These are phyloP conservation scores for Pinna nobilis DNA, from an alignment of 1,140 invertebrate species.

Conservation along the genomic window DNA sequence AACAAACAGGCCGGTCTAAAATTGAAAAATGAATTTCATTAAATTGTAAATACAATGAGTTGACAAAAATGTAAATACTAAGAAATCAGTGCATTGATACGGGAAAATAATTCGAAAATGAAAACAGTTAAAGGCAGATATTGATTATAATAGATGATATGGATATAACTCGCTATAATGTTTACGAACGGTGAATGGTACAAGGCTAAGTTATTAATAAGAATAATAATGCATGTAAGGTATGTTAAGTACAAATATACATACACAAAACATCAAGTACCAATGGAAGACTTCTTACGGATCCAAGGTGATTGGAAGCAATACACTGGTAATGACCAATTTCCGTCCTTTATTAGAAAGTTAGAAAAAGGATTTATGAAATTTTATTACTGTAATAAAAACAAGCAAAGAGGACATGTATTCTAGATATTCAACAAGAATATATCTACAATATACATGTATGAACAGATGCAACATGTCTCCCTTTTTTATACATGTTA, in stretches of 20 bases:
- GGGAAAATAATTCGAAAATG: slow-evolving; percentile 35
- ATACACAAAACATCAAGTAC: slow-evolving; percentile 23
- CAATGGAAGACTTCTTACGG: slow-evolving; percentile 13
- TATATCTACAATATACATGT: no score
- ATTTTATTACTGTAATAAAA: not conserved
- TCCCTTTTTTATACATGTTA: no score
- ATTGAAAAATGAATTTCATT: no score
- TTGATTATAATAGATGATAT: not conserved
- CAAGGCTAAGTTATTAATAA: not conserved
- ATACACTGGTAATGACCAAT: slow-evolving; percentile 26
- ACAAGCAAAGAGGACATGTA: not conserved
- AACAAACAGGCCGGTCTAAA: slow-evolving; percentile 47
- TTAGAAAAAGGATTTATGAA: not conserved
- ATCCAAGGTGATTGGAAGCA: slow-evolving; percentile 26
- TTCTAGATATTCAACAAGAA: slow-evolving; percentile 6
- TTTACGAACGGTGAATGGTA: not conserved
- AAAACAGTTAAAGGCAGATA: not conserved
- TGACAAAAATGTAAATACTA: no score
- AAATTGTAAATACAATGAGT: no score
- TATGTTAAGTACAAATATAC: not conserved
- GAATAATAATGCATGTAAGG: not conserved
- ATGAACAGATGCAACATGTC: no score
- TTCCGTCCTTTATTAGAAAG: not conserved
- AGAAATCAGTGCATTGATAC: no score
- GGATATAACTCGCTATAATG: not conserved